Evolutionary conservation across 2,797 vertebrate species (phyloP).

Genomic region (Nothura maculosa): DNA sequence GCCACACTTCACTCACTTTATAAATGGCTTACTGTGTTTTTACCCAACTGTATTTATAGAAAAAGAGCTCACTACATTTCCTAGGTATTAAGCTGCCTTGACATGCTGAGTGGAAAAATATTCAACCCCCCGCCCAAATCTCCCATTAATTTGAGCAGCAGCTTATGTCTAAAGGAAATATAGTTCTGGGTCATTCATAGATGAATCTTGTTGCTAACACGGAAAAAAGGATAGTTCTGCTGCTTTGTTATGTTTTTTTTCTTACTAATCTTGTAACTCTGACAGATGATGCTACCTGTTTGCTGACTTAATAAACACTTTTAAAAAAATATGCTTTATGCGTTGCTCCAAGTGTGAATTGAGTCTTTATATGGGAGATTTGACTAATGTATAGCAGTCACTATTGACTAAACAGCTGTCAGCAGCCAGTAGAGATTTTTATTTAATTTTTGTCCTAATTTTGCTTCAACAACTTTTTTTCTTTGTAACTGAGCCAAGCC

Average conservation of each 20-base stretch:
- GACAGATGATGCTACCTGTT: background rate
- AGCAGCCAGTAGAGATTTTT: constrained; percentile 3
- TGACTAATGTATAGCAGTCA: background rate
- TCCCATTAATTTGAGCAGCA: background rate
- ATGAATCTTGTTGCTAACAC: background rate
- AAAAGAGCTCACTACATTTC: background rate
- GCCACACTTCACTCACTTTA: background rate
- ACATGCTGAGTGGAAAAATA: background rate
- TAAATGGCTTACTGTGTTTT: background rate
- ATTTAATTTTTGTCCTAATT: constrained; percentile 36
- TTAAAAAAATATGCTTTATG: background rate
- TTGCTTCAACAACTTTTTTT: constrained; percentile 15
- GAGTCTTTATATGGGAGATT: background rate
- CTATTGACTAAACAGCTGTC: background rate
- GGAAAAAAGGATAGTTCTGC: background rate
- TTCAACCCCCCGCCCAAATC: background rate
- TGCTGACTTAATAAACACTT: background rate
- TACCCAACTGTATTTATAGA: fast-evolving
- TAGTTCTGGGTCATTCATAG: background rate
- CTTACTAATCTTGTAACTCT: background rate
- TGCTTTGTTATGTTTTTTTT: background rate
- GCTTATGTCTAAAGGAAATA: background rate
- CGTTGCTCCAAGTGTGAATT: background rate
- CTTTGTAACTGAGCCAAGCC: background rate
- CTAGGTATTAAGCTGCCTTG: background rate